These are phyloP conservation scores for Cephus cinctus DNA, from an alignment of 1,140 invertebrate species.

Conservation along the genomic window DNA sequence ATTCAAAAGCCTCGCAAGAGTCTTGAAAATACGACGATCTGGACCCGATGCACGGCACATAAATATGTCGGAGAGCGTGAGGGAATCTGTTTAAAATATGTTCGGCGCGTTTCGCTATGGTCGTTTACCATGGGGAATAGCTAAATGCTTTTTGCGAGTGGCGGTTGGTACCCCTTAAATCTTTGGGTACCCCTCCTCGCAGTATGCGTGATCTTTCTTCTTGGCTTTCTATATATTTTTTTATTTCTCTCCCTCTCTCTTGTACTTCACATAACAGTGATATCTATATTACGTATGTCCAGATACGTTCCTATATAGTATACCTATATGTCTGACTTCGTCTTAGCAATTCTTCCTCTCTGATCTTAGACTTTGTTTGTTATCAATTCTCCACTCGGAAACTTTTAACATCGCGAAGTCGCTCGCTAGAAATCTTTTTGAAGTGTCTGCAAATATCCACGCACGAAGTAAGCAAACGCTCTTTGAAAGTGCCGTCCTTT, in stretches of 20 bases:
- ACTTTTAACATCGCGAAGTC: conserved; percentile 12
- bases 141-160: conserved; percentile 58
- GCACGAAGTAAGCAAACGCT: conserved; percentile 36
- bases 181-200: no score
- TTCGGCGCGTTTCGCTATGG: conserved; percentile 52
- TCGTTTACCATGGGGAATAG: conserved; percentile 57
- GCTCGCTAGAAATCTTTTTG: conserved; percentile 37
- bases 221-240: not conserved
- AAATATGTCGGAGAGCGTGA: conserved; percentile 49
- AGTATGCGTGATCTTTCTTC: no score
- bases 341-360: no score
- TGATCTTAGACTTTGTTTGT: conserved; percentile 39
- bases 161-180: no score
- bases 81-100: conserved; percentile 56
- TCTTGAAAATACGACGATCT: no score
- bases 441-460: conserved; percentile 48
- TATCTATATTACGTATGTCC: no score
- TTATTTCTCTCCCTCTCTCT: not conserved
- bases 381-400: conserved; percentile 39
- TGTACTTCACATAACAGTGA: conserved; percentile 11
- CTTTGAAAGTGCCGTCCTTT: conserved; percentile 21
- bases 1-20: conserved; percentile 31
- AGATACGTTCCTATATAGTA: no score
- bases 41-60: conserved; percentile 42
- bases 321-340: no score